Percentiles rank a stretch among this genome's conserved stretches.
Conservation (phyloP, 2,113 vertebrate species). For the Sturnira hondurensis region DNA sequence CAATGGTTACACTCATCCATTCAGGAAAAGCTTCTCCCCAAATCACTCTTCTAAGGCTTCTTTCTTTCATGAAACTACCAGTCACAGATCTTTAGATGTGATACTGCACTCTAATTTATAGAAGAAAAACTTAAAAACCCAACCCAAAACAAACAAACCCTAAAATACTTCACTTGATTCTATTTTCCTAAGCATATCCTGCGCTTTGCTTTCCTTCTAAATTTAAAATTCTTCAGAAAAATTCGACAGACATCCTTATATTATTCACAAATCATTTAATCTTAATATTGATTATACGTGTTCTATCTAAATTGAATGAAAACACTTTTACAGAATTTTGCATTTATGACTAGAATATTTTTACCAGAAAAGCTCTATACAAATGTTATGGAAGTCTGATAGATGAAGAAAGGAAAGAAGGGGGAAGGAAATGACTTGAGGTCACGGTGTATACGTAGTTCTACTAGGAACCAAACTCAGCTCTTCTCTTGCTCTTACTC, state of each 20-base stretch:
- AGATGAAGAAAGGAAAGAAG: neutral
- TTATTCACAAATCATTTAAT: neutral
- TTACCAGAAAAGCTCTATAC: neutral
- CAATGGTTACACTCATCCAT: neutral
- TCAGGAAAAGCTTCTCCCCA: neutral
- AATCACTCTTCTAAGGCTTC: neutral
- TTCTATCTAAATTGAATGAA: neutral
- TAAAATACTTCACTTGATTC: neutral
- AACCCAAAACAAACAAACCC: neutral
- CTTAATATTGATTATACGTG: neutral
- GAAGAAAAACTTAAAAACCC: neutral
- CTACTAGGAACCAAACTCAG: neutral
- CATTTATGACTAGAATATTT: neutral
- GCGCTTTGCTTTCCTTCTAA: neutral
- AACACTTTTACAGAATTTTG: neutral
- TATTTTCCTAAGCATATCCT: neutral
- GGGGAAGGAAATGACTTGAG: neutral
- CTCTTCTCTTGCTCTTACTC: neutral
- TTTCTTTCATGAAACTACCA: neutral
- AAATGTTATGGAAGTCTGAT: neutral
- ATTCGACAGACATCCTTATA: neutral
- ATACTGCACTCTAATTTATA: neutral
- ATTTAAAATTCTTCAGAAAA: constrained; percentile 17
- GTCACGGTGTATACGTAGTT: neutral
- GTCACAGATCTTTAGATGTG: neutral